phyloP scores from a whole-genome alignment of 2,888 invertebrate genomes.

The Xanthorhoe spadicearia region DNA sequence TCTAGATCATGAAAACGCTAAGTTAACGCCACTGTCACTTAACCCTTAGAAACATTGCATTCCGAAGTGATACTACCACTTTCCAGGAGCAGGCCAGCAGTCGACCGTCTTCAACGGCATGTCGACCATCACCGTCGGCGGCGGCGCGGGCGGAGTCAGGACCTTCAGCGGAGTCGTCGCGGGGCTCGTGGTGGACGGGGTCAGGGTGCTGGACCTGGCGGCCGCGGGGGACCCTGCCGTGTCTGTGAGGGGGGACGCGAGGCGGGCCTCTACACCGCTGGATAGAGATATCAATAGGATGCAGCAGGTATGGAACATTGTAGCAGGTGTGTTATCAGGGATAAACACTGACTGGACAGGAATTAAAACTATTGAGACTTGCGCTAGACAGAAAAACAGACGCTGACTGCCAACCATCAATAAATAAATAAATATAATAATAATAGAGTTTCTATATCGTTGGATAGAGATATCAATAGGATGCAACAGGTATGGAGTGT shows the following conservation, averaged over 20 bases:
- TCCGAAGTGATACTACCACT: slow-evolving; percentile 6
- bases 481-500: no score
- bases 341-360: no score
- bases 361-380: no score
- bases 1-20: no score
- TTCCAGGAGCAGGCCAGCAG: slow-evolving; percentile 90
- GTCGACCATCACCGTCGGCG: slow-evolving; percentile 95
- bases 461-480: slow-evolving; percentile 89
- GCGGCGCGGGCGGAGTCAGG: slow-evolving; percentile 87
- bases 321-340: no score
- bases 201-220: slow-evolving; percentile 92
- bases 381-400: no score
- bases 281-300: slow-evolving; percentile 88
- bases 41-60: not conserved
- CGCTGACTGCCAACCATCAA: no score
- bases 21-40: no score
- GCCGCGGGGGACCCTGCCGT: slow-evolving; percentile 92
- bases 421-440: no score
- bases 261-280: slow-evolving; percentile 89
- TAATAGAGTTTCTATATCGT: slow-evolving; percentile 89
- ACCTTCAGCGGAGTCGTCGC: slow-evolving; percentile 95
- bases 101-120: slow-evolving; percentile 96
- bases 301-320: no score
- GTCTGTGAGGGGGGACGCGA: slow-evolving; percentile 92
- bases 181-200: slow-evolving; percentile 94